Evolutionary conservation across 2,113 vertebrate species (phyloP), one percentile per base, ranked within the genome.

Genomic region (Diphyllodes magnificus): DNA sequence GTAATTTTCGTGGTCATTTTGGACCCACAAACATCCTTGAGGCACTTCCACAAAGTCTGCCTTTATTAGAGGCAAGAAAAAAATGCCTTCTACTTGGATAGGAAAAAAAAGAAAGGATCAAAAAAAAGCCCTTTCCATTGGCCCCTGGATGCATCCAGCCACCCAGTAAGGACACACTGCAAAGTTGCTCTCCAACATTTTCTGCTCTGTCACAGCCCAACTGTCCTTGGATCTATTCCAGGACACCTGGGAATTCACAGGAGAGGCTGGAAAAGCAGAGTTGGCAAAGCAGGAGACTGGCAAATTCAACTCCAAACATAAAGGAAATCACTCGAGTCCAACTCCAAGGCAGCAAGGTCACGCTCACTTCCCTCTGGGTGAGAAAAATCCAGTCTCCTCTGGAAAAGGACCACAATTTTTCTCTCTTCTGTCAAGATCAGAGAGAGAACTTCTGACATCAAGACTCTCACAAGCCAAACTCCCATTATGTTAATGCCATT

Each of bases 31-130:
- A 6, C 28, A 49, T 69, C 54, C 20, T 33, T 20, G 6, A 57
- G 37, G 15, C 50, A 37, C 33, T 82, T 53, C 19, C 27, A 61
- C 13, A 22, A 61, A 73, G 24, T 21, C 24, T 76, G 3, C 14
- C 37, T 70, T 44, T 11, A 56, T 8, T 13, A 86, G 8, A 77
- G 3, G 23, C 5, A 42, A 22, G 3, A 10, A 63, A 42, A 42
- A 63, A 28, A 45, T 1, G 3, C 22, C 6, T 64, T 68, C 35
- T 28, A 2, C 16, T 78, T 17, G 28, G 3, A 10, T 6, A 51
- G 39, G 5, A 3, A 11, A 39, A 15, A 50, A 20, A 28, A 39
- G 4, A 25, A 27, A 35, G 6, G 14, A 8, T 4, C 0, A 10
- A 35, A 25, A 50, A 50, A 42, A 56, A 30, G 6, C 7, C 4